phyloP scores from a whole-genome alignment of 2,797 vertebrate species.

The Cheirogaleus major region DNA sequence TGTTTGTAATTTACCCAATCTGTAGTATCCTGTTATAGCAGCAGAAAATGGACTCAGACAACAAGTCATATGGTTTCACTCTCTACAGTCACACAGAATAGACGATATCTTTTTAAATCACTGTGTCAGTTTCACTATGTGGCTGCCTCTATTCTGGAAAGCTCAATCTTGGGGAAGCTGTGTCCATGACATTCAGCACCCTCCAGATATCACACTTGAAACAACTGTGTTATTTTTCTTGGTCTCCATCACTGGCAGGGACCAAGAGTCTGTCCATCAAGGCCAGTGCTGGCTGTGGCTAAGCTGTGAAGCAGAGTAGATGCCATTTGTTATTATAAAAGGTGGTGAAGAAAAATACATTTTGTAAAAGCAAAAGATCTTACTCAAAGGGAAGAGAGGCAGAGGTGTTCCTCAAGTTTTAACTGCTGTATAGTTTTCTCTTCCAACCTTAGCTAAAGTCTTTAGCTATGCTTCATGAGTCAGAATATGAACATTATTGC shows the following conservation, averaged over 20 bases:
- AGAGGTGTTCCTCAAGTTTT: no score
- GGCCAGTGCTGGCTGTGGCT: neutral
- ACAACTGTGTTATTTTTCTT: neutral
- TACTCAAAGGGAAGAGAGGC: neutral
- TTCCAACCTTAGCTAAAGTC: neutral
- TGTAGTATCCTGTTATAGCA: neutral
- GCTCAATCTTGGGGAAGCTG: neutral
- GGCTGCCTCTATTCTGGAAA: neutral
- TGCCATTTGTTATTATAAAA: neutral
- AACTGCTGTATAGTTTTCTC: neutral
- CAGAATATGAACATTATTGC: neutral
- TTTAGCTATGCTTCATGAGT: neutral
- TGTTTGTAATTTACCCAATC: neutral
- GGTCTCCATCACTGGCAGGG: neutral
- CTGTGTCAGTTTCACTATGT: rapidly evolving
- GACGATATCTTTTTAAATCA: neutral
- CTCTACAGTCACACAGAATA: neutral
- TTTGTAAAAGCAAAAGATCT: neutral
- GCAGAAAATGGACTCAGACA: neutral
- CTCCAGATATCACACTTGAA: no score
- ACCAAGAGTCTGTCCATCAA: neutral
- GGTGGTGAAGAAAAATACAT: neutral
- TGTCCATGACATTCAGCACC: neutral
- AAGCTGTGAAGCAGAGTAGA: neutral
- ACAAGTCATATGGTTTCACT: rapidly evolving